phyloP scores from a whole-genome alignment of 2,113 vertebrate species.

The Lanius collurio region DNA sequence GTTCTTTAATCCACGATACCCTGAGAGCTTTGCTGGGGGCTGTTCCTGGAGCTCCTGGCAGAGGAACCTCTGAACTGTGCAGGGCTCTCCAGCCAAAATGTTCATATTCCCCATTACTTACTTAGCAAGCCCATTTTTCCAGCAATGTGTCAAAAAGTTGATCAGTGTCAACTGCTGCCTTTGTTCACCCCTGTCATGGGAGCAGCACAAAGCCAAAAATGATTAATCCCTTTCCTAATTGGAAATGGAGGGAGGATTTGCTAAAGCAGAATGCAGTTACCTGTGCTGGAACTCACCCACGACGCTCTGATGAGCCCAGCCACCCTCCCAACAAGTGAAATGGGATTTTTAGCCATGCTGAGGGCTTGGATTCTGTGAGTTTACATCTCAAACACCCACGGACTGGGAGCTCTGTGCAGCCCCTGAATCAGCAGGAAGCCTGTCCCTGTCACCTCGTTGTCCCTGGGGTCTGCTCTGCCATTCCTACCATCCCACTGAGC shows the following conservation, averaged over 20 bases:
- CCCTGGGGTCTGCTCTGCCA: not conserved
- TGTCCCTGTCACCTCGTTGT: not conserved
- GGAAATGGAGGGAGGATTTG: not conserved
- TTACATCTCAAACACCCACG: not conserved
- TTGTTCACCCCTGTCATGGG: not conserved
- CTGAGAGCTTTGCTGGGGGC: not conserved
- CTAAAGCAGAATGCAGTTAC: not conserved
- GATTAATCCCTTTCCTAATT: not conserved
- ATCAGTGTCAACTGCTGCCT: not conserved
- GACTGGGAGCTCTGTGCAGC: not conserved
- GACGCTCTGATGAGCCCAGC: not conserved
- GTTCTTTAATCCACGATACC: fast-evolving
- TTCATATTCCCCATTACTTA: not conserved
- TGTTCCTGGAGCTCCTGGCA: not conserved
- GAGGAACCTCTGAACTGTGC: not conserved
- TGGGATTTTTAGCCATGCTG: not conserved
- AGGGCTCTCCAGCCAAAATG: not conserved
- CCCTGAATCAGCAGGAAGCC: not conserved
- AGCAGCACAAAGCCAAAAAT: not conserved
- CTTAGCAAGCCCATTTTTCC: not conserved
- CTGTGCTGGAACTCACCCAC: not conserved
- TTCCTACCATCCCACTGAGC: not conserved
- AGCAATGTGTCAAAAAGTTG: not conserved
- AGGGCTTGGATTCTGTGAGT: not conserved
- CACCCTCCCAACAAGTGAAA: not conserved